phyloP scores from a whole-genome alignment of 2,113 vertebrate genomes.

The Variabilichromis moorii region DNA sequence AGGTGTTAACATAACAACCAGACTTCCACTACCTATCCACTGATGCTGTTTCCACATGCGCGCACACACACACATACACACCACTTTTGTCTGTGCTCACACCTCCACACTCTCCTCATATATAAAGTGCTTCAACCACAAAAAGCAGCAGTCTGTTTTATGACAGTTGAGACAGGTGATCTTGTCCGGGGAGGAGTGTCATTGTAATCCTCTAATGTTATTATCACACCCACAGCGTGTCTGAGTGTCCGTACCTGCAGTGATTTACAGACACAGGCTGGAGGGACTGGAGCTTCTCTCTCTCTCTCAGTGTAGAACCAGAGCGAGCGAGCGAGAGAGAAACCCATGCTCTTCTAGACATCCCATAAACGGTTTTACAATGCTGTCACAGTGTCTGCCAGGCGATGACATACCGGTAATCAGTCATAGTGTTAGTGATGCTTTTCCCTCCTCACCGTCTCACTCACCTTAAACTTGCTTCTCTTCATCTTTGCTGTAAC shows the following conservation, averaged over 20 bases:
- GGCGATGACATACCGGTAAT: slow-evolving; percentile 55
- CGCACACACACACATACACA: neutral
- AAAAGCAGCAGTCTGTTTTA: slow-evolving; percentile 51
- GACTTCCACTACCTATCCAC: neutral
- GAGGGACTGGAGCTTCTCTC: slow-evolving; percentile 30
- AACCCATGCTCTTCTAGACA: slow-evolving; percentile 43
- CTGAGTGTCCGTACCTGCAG: slow-evolving; percentile 54
- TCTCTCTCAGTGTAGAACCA: slow-evolving; percentile 17
- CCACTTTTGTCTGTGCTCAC: neutral
- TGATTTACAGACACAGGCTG: slow-evolving; percentile 53
- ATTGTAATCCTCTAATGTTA: slow-evolving; percentile 68
- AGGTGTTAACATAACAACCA: neutral
- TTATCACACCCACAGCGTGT: slow-evolving; percentile 63
- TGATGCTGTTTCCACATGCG: neutral
- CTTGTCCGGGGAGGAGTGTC: slow-evolving; percentile 59
- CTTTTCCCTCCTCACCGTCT: slow-evolving; percentile 37
- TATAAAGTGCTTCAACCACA: slow-evolving; percentile 25
- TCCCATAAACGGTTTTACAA: slow-evolving; percentile 65
- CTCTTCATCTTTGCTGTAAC: neutral
- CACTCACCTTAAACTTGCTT: slow-evolving; percentile 18
- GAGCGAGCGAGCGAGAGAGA: neutral
- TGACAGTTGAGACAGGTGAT: slow-evolving; percentile 56
- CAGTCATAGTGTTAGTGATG: slow-evolving; percentile 53
- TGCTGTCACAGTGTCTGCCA: slow-evolving; percentile 59
- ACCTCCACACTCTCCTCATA: neutral